Evolutionary conservation across 1,140 invertebrate genomes (phyloP).

Genomic region (Brachionus rotundiformis): DNA sequence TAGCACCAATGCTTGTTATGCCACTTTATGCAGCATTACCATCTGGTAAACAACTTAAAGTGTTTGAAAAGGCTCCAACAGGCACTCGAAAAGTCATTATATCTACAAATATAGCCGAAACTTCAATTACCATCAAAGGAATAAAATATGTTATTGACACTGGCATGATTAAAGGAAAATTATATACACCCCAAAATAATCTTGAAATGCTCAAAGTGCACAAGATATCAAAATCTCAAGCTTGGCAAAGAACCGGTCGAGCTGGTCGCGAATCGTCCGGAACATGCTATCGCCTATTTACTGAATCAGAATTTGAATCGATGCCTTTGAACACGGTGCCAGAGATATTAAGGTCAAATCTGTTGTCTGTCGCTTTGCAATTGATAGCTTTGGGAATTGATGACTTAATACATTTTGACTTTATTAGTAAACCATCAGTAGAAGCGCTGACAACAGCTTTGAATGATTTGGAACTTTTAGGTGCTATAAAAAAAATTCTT

Average conservation of each 20-base stretch:
- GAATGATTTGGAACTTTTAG: constrained; percentile 73
- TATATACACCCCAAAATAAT: constrained; percentile 78
- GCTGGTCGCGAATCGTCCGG: constrained; percentile 83
- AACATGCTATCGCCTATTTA: constrained; percentile 80
- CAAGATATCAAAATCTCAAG: constrained; percentile 83
- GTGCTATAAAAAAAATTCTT: constrained; percentile 70
- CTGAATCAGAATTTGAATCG: constrained; percentile 71
- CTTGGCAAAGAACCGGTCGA: constrained; percentile 84
- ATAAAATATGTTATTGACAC: constrained; percentile 91
- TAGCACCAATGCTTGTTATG: constrained; percentile 9
- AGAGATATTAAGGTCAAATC: constrained; percentile 78
- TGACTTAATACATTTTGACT: constrained; percentile 78
- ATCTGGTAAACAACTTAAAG: constrained; percentile 38
- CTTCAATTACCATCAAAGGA: constrained; percentile 81
- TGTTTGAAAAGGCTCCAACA: not conserved
- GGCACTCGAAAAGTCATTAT: constrained; percentile 48
- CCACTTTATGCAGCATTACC: constrained; percentile 50
- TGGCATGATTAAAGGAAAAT: constrained; percentile 83
- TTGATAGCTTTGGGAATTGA: constrained; percentile 80
- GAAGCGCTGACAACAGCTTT: constrained; percentile 67
- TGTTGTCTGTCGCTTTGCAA: constrained; percentile 77
- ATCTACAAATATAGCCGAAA: constrained; percentile 56
- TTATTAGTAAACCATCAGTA: constrained; percentile 80
- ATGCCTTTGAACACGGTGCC: constrained; percentile 75
- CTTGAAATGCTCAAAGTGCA: constrained; percentile 81